Evolutionary conservation across 2,113 vertebrate genomes (phyloP).

Genomic region (Hippocampus barbouri): DNA sequence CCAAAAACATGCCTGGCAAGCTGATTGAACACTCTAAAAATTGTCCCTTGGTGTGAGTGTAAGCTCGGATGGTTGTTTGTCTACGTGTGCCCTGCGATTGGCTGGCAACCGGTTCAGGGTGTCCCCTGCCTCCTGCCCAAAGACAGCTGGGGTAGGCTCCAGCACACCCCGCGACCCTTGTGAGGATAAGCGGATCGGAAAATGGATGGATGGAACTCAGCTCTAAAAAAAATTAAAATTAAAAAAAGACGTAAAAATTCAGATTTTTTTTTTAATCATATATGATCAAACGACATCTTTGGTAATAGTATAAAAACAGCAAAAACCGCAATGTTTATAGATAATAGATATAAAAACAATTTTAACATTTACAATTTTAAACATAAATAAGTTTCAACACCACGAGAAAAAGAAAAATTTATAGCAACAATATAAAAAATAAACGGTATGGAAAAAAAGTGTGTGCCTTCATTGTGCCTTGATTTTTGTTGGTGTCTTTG

Average conservation of each 20-base stretch:
- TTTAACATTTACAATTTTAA: conserved; percentile 40
- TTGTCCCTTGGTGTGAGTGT: too few species aligned
- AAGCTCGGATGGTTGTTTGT: too few species aligned
- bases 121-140: too few species aligned
- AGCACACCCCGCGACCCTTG: too few species aligned
- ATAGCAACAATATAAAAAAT: conserved; percentile 6
- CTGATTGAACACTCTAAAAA: too few species aligned
- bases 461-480: conserved; percentile 28
- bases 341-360: conserved; percentile 36
- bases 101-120: too few species aligned
- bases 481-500: conserved; percentile 33
- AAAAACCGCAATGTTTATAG: background rate
- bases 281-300: conserved; percentile 18
- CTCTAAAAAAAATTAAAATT: too few species aligned
- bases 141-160: too few species aligned
- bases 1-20: too few species aligned
- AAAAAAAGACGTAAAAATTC: conserved; percentile 30
- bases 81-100: too few species aligned
- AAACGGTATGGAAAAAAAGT: conserved; percentile 16
- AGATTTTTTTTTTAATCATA: conserved; percentile 39
- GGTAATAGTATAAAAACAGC: background rate
- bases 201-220: too few species aligned
- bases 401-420: conserved; percentile 21
- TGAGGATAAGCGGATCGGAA: too few species aligned
- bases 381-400: conserved; percentile 50